Percentiles rank a stretch among this genome's conserved stretches.
Evolutionary conservation across 2,888 invertebrate genomes (phyloP).

Genomic region (Spodoptera littoralis): DNA sequence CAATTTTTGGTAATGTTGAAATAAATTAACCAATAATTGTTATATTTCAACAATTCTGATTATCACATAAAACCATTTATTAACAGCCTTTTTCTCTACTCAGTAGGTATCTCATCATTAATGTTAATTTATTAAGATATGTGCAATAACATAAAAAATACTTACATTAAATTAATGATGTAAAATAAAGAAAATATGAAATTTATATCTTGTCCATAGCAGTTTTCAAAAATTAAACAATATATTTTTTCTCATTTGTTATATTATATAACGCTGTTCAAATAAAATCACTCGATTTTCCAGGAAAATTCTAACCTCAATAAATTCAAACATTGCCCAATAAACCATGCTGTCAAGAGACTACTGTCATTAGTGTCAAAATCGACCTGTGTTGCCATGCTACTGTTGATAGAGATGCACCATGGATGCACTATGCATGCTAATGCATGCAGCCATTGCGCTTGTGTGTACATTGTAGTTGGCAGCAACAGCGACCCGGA

Average conservation of each 20-base stretch:
- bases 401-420: too few species aligned
- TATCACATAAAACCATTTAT: too few species aligned
- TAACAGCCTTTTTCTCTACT: too few species aligned
- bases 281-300: conserved; percentile 33
- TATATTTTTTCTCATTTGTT: conserved; percentile 8
- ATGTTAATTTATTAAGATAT: neutral
- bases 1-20: too few species aligned
- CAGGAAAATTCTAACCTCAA: conserved; percentile 38
- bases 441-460: too few species aligned
- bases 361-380: conserved; percentile 2
- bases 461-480: too few species aligned
- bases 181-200: conserved; percentile 1
- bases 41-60: too few species aligned
- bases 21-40: too few species aligned
- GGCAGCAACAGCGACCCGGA: too few species aligned
- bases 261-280: conserved; percentile 24
- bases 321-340: conserved; percentile 4
- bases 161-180: conserved; percentile 21
- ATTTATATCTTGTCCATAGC: conserved; percentile 14
- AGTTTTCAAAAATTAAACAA: neutral
- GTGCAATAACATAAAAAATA: conserved; percentile 9
- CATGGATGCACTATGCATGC: too few species aligned
- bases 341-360: conserved; percentile 19
- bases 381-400: too few species aligned
- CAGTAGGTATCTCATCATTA: neutral